phyloP scores from a whole-genome alignment of 2,113 vertebrate genomes.

The Nasalis larvatus region DNA sequence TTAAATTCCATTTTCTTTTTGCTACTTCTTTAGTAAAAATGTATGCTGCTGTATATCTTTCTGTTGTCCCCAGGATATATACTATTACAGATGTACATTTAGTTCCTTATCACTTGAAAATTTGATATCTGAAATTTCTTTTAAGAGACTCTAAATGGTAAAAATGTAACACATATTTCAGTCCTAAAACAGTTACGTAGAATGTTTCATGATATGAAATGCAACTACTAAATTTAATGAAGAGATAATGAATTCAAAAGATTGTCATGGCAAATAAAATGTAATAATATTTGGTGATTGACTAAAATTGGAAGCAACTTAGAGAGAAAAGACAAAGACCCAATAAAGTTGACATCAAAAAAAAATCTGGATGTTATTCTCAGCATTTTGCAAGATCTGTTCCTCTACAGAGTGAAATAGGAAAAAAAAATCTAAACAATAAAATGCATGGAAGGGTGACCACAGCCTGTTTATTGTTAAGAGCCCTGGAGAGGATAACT shows the following conservation, averaged over 20 bases:
- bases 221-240: neutral
- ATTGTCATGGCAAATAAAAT: neutral
- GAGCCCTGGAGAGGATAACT: neutral
- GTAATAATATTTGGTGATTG: neutral
- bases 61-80: neutral
- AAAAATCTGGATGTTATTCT: neutral
- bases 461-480: neutral
- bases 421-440: neutral
- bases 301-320: neutral
- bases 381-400: neutral
- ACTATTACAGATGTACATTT: neutral
- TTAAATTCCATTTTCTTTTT: conserved; percentile 12
- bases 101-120: neutral
- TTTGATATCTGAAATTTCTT: conserved; percentile 32
- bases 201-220: neutral
- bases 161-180: neutral
- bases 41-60: neutral
- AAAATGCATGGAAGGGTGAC: neutral
- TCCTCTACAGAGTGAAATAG: neutral
- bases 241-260: neutral
- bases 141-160: neutral
- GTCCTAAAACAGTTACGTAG: neutral
- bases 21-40: neutral
- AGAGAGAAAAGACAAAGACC: neutral
- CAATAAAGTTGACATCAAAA: neutral